These are phyloP conservation scores for Numenius arquata DNA, from an alignment of 2,113 vertebrate species.

Conservation along the genomic window DNA sequence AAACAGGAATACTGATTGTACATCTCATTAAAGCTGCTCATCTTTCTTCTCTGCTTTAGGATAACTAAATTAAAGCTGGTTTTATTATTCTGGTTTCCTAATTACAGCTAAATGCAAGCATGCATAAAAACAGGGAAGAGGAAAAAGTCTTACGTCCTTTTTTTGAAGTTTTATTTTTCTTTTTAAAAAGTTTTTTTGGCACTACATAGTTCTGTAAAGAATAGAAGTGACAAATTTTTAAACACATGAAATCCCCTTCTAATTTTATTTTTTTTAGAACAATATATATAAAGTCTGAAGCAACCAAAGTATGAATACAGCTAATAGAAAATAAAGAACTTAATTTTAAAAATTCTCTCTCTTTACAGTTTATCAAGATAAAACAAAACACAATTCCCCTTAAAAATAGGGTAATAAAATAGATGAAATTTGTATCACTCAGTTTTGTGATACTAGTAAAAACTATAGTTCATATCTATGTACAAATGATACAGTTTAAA, in stretches of 20 bases:
- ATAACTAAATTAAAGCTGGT: background rate
- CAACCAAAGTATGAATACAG: conserved; percentile 97
- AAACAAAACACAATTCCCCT: conserved; percentile 97
- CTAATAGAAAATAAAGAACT: conserved; percentile 99
- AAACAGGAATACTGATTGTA: background rate
- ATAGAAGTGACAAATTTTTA: conserved; percentile 85
- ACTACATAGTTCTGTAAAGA: conserved; percentile 90
- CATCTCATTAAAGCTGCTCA: background rate
- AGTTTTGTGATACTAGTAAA: conserved; percentile 94
- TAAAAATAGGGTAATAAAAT: conserved; percentile 99
- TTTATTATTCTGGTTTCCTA: background rate
- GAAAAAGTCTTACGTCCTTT: conserved; percentile 55
- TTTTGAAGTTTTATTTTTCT: conserved; percentile 74
- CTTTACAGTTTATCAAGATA: conserved; percentile 92
- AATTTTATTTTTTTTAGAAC: conserved; percentile 86
- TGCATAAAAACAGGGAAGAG: conserved; percentile 56
- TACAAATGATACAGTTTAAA: conserved; percentile 99
- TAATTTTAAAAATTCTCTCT: conserved; percentile 89
- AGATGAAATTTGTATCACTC: conserved; percentile 99
- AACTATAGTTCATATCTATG: conserved; percentile 89
- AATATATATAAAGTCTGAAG: conserved; percentile 88
- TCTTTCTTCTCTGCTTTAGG: background rate
- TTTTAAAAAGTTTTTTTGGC: conserved; percentile 86
- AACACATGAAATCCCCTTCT: conserved; percentile 89
- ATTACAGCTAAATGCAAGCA: conserved; percentile 29